Evolutionary conservation across 2,113 vertebrate species (phyloP).

Genomic region (Lagopus muta): DNA sequence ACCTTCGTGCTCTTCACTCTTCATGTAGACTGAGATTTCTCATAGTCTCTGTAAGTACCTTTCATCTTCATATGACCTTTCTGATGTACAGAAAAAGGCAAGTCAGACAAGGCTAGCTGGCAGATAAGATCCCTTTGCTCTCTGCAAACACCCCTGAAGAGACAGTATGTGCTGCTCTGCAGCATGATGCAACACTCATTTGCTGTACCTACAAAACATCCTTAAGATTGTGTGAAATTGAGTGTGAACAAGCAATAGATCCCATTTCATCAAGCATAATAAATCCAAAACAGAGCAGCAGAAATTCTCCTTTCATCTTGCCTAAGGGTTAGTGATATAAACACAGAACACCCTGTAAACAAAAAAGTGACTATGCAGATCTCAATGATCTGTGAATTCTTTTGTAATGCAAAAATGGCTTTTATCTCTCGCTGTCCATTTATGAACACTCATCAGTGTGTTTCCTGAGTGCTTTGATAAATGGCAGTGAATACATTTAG

Average conservation of each 20-base stretch:
- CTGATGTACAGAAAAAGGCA: neutral
- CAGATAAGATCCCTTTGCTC: neutral
- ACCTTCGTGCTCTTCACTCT: neutral
- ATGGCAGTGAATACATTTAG: conserved; percentile 25
- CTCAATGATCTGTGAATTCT: neutral
- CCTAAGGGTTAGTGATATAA: neutral
- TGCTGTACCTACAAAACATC: neutral
- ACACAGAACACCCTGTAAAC: conserved; percentile 1
- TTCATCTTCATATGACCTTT: neutral
- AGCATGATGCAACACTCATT: neutral
- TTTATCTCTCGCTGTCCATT: conserved; percentile 26
- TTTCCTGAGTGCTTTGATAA: neutral
- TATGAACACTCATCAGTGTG: neutral
- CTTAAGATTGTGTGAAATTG: conserved; percentile 47
- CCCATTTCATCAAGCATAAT: conserved; percentile 39
- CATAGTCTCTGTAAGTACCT: neutral
- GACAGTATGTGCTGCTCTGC: neutral
- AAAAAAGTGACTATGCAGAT: conserved; percentile 43
- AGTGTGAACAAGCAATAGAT: conserved; percentile 38
- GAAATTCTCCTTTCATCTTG: conserved; percentile 28
- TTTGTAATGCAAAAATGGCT: conserved; percentile 59
- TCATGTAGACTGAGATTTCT: neutral
- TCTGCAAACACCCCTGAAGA: neutral
- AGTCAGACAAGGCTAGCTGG: neutral
- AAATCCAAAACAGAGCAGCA: conserved; percentile 6